Evolutionary conservation across 2,888 invertebrate genomes (phyloP).

Genomic region (Conops quadrifasciatus): DNA sequence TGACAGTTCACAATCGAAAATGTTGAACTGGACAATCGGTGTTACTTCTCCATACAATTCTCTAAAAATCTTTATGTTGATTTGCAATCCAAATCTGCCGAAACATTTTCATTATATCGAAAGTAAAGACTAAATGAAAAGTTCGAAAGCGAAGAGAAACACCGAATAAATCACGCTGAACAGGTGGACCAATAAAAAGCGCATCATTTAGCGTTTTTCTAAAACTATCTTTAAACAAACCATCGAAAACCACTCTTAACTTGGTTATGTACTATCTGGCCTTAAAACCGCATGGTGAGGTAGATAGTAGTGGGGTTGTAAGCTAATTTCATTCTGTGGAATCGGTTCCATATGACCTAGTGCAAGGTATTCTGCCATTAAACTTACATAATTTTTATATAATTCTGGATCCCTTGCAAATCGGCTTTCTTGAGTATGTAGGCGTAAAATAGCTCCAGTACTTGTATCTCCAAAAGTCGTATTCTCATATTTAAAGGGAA

Average conservation of each 20-base stretch:
- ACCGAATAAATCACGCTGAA: slow-evolving; percentile 37
- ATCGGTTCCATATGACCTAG: slow-evolving; percentile 37
- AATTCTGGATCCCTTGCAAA: slow-evolving; percentile 26
- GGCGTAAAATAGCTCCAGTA: slow-evolving; percentile 28
- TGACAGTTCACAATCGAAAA: slow-evolving; percentile 41
- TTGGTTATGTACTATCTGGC: slow-evolving; percentile 39
- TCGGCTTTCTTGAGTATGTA: slow-evolving; percentile 32
- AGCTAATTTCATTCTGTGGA: slow-evolving; percentile 11
- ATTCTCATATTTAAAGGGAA: slow-evolving; percentile 31
- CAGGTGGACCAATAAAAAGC: slow-evolving; percentile 36
- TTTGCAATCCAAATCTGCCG: slow-evolving; percentile 41
- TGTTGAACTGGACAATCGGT: slow-evolving; percentile 27
- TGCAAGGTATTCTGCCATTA: slow-evolving; percentile 37
- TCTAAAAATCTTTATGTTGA: slow-evolving; percentile 38
- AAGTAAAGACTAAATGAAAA: slow-evolving; percentile 36
- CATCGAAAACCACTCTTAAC: slow-evolving; percentile 37
- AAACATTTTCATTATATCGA: slow-evolving; percentile 43
- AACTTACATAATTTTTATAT: slow-evolving; percentile 21
- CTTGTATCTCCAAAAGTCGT: slow-evolving; percentile 34
- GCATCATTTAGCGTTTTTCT: slow-evolving; percentile 33
- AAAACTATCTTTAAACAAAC: slow-evolving; percentile 34
- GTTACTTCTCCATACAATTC: slow-evolving; percentile 40
- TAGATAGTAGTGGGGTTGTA: slow-evolving; percentile 35
- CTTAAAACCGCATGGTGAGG: slow-evolving; percentile 41
- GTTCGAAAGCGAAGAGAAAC: slow-evolving; percentile 42